These are phyloP conservation scores for Chelon labrosus DNA, from an alignment of 2,797 vertebrate species.

Conservation along the genomic window DNA sequence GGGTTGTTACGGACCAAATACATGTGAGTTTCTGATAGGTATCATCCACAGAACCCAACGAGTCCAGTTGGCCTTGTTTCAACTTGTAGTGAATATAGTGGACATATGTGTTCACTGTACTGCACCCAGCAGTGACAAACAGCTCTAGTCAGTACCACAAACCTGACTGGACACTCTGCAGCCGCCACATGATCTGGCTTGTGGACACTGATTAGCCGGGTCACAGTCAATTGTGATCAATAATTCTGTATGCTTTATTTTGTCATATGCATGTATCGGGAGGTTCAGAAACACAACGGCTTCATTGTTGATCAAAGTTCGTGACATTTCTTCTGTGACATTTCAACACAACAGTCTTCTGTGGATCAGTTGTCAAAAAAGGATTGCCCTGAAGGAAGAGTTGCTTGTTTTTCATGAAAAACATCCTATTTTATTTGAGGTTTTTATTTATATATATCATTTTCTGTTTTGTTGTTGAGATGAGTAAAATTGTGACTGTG, in stretches of 20 bases:
- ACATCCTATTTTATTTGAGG: neutral
- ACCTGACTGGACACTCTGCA: neutral
- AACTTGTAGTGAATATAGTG: too few relatives aligned
- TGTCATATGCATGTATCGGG: slow-evolving; percentile 33
- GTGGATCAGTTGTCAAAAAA: slow-evolving; percentile 15
- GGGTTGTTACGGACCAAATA: too few relatives aligned
- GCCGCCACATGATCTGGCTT: neutral
- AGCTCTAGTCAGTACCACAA: too few relatives aligned
- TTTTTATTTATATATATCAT: neutral
- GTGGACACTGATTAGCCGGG: neutral
- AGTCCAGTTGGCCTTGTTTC: too few relatives aligned
- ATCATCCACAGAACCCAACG: too few relatives aligned
- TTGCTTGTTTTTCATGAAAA: slow-evolving; percentile 13
- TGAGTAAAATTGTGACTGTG: too few relatives aligned
- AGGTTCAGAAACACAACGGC: slow-evolving; percentile 19
- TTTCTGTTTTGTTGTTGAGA: neutral
- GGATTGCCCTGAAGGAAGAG: neutral
- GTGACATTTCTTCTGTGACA: slow-evolving; percentile 13
- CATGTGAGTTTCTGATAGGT: too few relatives aligned
- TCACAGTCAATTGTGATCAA: neutral
- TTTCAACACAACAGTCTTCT: slow-evolving; percentile 42
- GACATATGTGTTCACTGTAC: neutral
- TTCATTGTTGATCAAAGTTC: slow-evolving; percentile 31
- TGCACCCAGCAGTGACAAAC: neutral
- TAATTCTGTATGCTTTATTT: neutral